Conservation (phyloP, 1,140 invertebrate genomes). For the Condylostylus longicornis region DNA sequence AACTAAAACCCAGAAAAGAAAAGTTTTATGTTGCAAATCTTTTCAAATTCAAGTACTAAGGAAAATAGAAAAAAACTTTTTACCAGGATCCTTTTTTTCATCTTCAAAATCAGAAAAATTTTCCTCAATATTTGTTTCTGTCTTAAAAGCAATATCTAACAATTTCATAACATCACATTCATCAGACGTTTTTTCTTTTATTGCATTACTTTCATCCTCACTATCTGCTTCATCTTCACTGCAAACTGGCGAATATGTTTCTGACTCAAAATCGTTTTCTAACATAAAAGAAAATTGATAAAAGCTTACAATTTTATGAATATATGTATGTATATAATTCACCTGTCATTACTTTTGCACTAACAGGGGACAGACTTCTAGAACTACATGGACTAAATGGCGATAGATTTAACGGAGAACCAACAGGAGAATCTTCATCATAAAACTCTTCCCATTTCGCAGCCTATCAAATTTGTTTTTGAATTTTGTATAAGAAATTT, state of each 20-base stretch:
- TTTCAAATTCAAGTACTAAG: background rate
- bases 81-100: slow-evolving; percentile 9
- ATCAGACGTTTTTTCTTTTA: slow-evolving; percentile 4
- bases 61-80: background rate
- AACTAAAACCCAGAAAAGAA: background rate
- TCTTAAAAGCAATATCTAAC: slow-evolving; percentile 16
- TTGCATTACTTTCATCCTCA: slow-evolving; percentile 16
- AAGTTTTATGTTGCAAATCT: background rate
- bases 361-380: slow-evolving; percentile 25
- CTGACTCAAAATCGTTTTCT: slow-evolving; percentile 14
- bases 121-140: slow-evolving; percentile 22
- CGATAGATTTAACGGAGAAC: slow-evolving; percentile 20
- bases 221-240: slow-evolving; percentile 25
- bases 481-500: background rate
- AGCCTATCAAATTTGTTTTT: slow-evolving; percentile 18
- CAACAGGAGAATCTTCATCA: slow-evolving; percentile 25
- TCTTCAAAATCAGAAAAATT: slow-evolving; percentile 26
- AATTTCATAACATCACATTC: slow-evolving; percentile 25
- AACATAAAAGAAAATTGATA: background rate
- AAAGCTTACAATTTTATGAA: background rate
- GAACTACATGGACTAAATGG: slow-evolving; percentile 29
- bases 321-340: background rate
- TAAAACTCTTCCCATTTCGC: slow-evolving; percentile 12
- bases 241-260: slow-evolving; percentile 30
- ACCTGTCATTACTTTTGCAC: slow-evolving; percentile 6